Base-by-base conservation (phyloP, 1,140 invertebrate genomes). In the Anagrus nilaparvatae region DNA sequence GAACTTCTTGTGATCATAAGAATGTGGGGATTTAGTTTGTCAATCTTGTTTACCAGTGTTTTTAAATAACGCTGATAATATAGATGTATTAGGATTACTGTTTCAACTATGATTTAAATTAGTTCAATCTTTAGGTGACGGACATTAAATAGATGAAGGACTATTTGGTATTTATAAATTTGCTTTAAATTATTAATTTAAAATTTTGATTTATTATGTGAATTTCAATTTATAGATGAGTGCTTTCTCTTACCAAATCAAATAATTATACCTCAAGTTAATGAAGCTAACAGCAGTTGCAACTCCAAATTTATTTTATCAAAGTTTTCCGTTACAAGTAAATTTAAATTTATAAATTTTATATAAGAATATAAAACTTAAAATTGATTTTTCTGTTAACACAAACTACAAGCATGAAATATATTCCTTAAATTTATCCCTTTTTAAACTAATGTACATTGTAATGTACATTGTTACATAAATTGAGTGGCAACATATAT, bases 1-100 rank as follows among this genome's bases (percentile, higher is more conserved):
- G 87, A 92, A 61, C 67, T 95, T 33, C 67, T 94, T n/a, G 83
- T 91, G 5, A 78, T 92, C 47, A 87, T 92, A 44, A 73, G 90
- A 12, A 86, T 91, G 18, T 90, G 88, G 85, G 86, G 87, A 8
- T 63, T n/a, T 89, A 12, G 64, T 90, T 16, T 74, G 81, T 43
- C 73, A 80, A 16, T 79, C 78, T 8, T 91, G 87, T 67, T 67
- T 89, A 31, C 88, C 89, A 1, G 75, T 80, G 17, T 77, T 89
- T 70, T 73, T 82, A 36, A 69, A 82, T 52, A 79, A 80, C 51
- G 72, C 78, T 46, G 83, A 86, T 38, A 83, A 77, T 61, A 72
- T 87, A 3, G 90, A 94, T 60, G 81, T 87, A 17, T 63, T 94
- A 12, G 76, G 79, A 1, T 70, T 85, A 25, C 59, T 91, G 3